Percentiles rank a stretch among this genome's conserved stretches.
phyloP scores from a whole-genome alignment of 2,888 invertebrate species.

The Embidobia sp. region DNA sequence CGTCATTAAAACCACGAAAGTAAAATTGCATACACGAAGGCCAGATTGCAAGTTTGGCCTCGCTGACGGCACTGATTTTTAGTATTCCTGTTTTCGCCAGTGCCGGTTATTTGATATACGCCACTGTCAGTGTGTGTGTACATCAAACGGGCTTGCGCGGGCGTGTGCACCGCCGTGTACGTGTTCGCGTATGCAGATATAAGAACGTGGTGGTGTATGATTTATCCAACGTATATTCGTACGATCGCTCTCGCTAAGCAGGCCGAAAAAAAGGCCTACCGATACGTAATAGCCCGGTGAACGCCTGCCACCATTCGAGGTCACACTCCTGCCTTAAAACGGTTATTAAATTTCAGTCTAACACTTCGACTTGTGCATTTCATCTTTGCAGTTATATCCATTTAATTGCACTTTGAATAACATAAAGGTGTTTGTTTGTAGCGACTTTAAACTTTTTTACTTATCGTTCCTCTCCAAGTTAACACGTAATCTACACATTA shows the following conservation, averaged over 20 bases:
- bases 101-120: slow-evolving; percentile 56
- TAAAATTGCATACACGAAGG: slow-evolving; percentile 69
- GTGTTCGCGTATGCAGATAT: slow-evolving; percentile 23
- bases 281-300: slow-evolving; percentile 49
- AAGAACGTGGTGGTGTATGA: slow-evolving; percentile 33
- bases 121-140: background rate
- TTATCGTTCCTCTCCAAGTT: too few relatives aligned
- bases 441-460: too few relatives aligned
- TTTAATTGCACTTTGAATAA: too few relatives aligned
- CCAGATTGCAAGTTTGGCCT: slow-evolving; percentile 64
- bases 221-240: slow-evolving; percentile 39
- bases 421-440: too few relatives aligned
- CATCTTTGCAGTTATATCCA: too few relatives aligned
- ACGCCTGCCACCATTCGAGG: slow-evolving; percentile 52
- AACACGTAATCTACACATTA: too few relatives aligned
- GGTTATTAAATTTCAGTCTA: slow-evolving; percentile 47
- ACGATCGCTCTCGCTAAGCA: slow-evolving; percentile 54
- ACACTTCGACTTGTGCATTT: slow-evolving; percentile 14
- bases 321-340: slow-evolving; percentile 31
- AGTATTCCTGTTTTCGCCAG: slow-evolving; percentile 47
- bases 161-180: background rate
- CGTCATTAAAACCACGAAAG: slow-evolving; percentile 68
- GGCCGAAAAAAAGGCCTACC: slow-evolving; percentile 27
- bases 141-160: slow-evolving; percentile 2
- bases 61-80: slow-evolving; percentile 53